phyloP scores from a whole-genome alignment of 2,113 vertebrate genomes.

The Saccopteryx leptura region DNA sequence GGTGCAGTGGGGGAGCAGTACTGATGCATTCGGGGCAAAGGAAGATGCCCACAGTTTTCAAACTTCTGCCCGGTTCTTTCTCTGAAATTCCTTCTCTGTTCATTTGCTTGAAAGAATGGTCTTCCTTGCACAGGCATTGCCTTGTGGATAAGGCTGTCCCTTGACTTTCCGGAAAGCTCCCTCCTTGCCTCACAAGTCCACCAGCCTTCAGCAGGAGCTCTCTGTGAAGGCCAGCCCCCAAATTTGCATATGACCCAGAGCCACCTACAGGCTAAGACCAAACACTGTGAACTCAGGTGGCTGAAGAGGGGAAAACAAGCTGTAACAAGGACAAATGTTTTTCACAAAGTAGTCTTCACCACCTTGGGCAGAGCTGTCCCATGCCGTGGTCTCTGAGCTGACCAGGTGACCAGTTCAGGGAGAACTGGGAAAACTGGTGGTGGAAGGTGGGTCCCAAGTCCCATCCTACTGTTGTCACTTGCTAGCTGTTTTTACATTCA shows the following conservation, averaged over 20 bases:
- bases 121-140: not conserved
- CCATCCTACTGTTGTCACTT: not conserved
- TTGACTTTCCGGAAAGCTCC: not conserved
- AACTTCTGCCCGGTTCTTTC: not conserved
- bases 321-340: not conserved
- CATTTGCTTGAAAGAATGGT: constrained; percentile 11
- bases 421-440: not conserved
- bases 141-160: not conserved
- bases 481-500: not conserved
- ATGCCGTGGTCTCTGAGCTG: not conserved
- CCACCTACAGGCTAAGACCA: not conserved
- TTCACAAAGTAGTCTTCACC: not conserved
- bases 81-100: not conserved
- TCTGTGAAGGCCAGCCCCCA: not conserved
- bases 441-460: not conserved
- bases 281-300: not conserved
- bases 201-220: not conserved
- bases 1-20: not conserved
- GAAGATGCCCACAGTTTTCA: not conserved
- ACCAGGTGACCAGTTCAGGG: not conserved
- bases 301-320: not conserved
- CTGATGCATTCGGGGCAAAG: not conserved
- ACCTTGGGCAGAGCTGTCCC: not conserved
- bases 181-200: not conserved
- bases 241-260: not conserved